Base-by-base conservation (phyloP, 2,113 vertebrate genomes). In the Pampusana beccarii region DNA sequence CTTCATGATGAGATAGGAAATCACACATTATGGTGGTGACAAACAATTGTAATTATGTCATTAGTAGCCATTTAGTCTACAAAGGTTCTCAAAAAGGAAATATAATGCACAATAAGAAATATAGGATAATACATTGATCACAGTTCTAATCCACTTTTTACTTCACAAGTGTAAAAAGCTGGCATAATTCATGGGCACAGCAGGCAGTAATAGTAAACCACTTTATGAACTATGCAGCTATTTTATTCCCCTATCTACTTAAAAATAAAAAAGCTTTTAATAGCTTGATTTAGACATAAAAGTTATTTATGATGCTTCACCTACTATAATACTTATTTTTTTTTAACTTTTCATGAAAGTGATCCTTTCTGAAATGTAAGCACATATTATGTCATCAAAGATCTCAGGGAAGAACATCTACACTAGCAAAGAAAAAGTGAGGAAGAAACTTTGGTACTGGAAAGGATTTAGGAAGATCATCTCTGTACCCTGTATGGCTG, bases 21-120 rank as follows among this genome's bases (percentile, higher is more conserved):
- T 99, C 98, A 97, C 97, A 97, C 98, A 98, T 98, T 98, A 99
- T 94, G 97, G 98, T 98, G 97, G 98, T 98, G 98, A 99, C 98
- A 99, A 99, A 99, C 98, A 99, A 99, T 98, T 98, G 98, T 98
- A 99, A 99, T 98, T 98, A 98, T 98, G 98, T 98, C 98, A 99
- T 99, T 99, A 99, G 98, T 98, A 97, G 98, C 98, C 98, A 98
- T 98, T 98, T 99, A 98, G 98, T 97, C 97, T 96, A 98, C 98
- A 98, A 98, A 98, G 98, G 98, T 98, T 97, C 97, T 97, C 97
- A 96, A 96, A 98, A 98, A 97, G 97, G 97, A 98, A 98, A 98
- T 95, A 97, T 92, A 98, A 98, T 56, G 97, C 97, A 98, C 98
- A 98, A 98, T 97, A 96, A 98, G 97, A 98, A 98, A 98, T 98